These are phyloP conservation scores for Drosophila infuscata DNA, from an alignment of 2,888 invertebrate species.

Conservation along the genomic window DNA sequence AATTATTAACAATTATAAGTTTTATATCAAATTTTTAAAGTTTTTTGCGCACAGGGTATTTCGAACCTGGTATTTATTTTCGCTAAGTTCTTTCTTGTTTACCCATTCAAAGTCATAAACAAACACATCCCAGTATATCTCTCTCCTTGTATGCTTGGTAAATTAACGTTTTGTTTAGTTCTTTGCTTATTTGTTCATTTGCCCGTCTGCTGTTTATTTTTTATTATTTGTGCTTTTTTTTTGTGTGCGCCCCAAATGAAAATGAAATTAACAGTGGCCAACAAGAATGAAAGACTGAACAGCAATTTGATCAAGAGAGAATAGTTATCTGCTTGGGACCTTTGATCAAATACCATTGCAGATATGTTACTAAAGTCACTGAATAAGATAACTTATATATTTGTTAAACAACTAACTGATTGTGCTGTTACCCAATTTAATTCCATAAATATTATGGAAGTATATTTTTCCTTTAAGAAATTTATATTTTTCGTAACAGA, in stretches of 20 bases:
- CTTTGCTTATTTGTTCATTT: conserved; percentile 73
- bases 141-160: conserved; percentile 51
- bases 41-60: conserved; percentile 22
- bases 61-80: neutral
- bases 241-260: conserved; percentile 51
- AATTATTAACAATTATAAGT: neutral
- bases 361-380: neutral
- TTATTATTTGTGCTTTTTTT: conserved; percentile 28
- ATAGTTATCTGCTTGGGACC: neutral
- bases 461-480: neutral
- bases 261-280: conserved; percentile 61
- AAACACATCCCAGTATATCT: conserved; percentile 40
- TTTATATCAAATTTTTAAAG: neutral
- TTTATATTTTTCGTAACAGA: neutral
- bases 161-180: conserved; percentile 72
- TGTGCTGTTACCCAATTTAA: neutral
- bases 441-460: neutral
- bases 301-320: conserved; percentile 35
- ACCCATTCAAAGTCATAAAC: conserved; percentile 53
- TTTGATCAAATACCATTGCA: conserved; percentile 6
- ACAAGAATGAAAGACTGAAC: conserved; percentile 33
- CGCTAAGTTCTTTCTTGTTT: conserved; percentile 28
- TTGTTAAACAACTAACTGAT: neutral
- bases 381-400: neutral
- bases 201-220: conserved; percentile 48